A percentile compares a stretch with the other conserved stretches of the same genome.
Conservation (phyloP, 2,113 vertebrate genomes). For the Rhynchomys soricoides region DNA sequence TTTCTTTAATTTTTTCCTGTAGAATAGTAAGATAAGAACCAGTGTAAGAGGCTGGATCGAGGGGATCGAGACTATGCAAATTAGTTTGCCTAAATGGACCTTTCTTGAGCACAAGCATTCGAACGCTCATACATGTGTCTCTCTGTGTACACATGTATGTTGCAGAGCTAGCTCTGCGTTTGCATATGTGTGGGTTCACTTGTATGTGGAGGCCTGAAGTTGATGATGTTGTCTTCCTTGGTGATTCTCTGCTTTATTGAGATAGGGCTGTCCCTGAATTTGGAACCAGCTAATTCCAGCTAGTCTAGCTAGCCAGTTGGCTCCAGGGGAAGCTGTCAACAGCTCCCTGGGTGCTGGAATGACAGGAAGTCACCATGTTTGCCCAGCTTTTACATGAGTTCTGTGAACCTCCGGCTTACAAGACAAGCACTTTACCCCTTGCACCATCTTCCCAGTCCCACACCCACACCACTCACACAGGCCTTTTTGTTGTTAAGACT, state of each 20-base stretch:
- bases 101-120: neutral
- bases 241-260: neutral
- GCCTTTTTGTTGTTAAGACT: neutral
- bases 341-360: neutral
- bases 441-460: neutral
- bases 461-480: neutral
- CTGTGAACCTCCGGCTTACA: neutral
- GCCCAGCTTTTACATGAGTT: neutral
- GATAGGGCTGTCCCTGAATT: neutral
- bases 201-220: neutral
- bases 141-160: neutral
- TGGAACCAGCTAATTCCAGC: neutral
- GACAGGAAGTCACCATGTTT: neutral
- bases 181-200: neutral
- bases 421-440: neutral
- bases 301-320: neutral
- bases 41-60: neutral
- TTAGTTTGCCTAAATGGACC: neutral
- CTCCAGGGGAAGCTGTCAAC: neutral
- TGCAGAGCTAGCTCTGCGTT: neutral
- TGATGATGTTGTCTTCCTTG: neutral
- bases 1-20: constrained; percentile 97
- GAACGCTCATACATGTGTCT: neutral
- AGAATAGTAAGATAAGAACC: constrained; percentile 63
- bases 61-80: neutral